Evolutionary conservation across 2,797 vertebrate species (phyloP).

Genomic region (Bradypus variegatus): DNA sequence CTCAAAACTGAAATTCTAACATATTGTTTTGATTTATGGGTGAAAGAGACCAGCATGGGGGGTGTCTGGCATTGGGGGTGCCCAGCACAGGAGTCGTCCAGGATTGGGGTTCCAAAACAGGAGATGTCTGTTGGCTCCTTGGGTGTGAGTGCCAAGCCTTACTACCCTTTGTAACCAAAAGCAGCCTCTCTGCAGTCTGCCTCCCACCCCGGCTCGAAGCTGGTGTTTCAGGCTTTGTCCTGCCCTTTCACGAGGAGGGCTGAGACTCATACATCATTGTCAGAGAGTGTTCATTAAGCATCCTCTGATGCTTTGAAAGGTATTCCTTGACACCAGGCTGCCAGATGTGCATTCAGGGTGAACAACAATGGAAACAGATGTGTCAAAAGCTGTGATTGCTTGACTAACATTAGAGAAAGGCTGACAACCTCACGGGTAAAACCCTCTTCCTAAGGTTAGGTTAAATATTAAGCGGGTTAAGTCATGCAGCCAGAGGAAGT

Average conservation of each 20-base stretch:
- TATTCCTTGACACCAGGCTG: not conserved
- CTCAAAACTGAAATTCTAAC: not conserved
- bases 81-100: not conserved
- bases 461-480: not conserved
- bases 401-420: not conserved
- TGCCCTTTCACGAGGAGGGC: not conserved
- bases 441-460: not conserved
- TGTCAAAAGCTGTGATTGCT: not conserved
- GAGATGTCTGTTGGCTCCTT: not conserved
- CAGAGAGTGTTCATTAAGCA: not conserved
- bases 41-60: not conserved
- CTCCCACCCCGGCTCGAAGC: not conserved
- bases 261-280: not conserved
- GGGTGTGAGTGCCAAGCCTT: not conserved
- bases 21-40: not conserved
- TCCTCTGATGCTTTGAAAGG: not conserved
- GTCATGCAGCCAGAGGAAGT: not conserved
- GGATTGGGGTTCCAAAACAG: not conserved
- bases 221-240: not conserved
- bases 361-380: not conserved
- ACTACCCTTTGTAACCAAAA: not conserved
- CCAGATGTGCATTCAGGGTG: not conserved
- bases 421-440: not conserved
- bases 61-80: not conserved
- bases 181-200: not conserved